Evolutionary conservation across 1,140 invertebrate species (phyloP).

Genomic region (Elysia chlorotica): DNA sequence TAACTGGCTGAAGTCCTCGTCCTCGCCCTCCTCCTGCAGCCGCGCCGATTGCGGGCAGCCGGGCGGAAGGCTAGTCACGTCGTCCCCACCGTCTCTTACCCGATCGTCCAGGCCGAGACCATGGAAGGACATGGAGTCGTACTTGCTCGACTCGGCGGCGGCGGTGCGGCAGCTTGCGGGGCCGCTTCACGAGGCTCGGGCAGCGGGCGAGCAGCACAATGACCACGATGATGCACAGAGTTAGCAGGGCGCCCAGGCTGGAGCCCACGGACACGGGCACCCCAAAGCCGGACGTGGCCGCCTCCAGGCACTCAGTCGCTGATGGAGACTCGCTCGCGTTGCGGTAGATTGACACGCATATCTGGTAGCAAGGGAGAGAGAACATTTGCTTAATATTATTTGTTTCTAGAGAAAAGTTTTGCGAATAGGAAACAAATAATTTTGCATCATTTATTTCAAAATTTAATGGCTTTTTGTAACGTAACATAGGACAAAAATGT

Average conservation of each 20-base stretch:
- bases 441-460: not conserved
- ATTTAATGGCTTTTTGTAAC: not conserved
- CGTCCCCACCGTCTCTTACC: too few relatives aligned
- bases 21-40: conserved; percentile 31
- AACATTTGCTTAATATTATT: not conserved
- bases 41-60: conserved; percentile 41
- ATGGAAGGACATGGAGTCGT: conserved; percentile 55
- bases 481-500: not conserved
- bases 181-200: conserved; percentile 32
- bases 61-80: conserved; percentile 50
- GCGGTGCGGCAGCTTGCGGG: conserved; percentile 37
- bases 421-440: not conserved
- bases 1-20: conserved; percentile 37
- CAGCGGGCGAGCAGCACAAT: conserved; percentile 52
- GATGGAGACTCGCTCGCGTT: conserved; percentile 38
- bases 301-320: conserved; percentile 45
- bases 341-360: conserved; percentile 50
- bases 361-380: conserved; percentile 9
- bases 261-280: conserved; percentile 58
- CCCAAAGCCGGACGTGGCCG: conserved; percentile 53
- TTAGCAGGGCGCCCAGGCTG: conserved; percentile 53
- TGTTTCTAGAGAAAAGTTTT: not conserved
- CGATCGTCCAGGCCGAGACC: conserved; percentile 40
- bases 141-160: conserved; percentile 37
- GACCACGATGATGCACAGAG: conserved; percentile 52